A percentile compares a stretch with the other conserved stretches of the same genome.
phyloP scores from a whole-genome alignment of 2,888 invertebrate genomes.

The Eupithecia centaureata region DNA sequence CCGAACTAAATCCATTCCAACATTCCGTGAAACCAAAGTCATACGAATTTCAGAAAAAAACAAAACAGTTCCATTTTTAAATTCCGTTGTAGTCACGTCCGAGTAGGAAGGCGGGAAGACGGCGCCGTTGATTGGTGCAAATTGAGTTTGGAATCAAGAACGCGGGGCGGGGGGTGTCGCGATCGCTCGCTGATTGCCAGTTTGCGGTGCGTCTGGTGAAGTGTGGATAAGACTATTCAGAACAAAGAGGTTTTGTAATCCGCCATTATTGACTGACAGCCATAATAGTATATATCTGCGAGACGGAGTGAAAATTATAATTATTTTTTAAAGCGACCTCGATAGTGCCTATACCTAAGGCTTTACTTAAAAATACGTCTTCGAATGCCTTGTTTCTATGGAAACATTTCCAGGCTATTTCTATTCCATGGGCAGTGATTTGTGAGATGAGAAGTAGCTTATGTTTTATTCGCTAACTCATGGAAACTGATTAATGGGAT shows the following conservation, averaged over 20 bases:
- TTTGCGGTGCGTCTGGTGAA: constrained; percentile 72
- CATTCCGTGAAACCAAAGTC: constrained; percentile 13
- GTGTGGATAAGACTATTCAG: constrained; percentile 29
- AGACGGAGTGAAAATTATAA: too few relatives aligned
- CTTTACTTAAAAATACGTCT: too few relatives aligned
- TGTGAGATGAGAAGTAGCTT: too few relatives aligned
- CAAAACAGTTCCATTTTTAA: constrained; percentile 43
- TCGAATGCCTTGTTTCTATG: too few relatives aligned
- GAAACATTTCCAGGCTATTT: too few relatives aligned
- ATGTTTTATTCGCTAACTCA: too few relatives aligned
- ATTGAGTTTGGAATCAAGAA: constrained; percentile 81
- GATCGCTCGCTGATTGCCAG: constrained; percentile 84
- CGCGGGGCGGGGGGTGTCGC: constrained; percentile 66
- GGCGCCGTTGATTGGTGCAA: constrained; percentile 83
- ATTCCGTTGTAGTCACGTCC: constrained; percentile 63
- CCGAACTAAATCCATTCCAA: not conserved
- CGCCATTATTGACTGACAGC: too few relatives aligned
- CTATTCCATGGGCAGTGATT: too few relatives aligned
- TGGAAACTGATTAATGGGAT: too few relatives aligned
- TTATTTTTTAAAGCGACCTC: too few relatives aligned
- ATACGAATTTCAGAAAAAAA: constrained; percentile 21
- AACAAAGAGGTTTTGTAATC: not conserved
- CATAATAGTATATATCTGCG: too few relatives aligned
- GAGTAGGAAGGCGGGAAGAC: constrained; percentile 79
- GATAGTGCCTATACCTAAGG: too few relatives aligned